These are phyloP conservation scores for Rhimphoctona megacephalus DNA, from an alignment of 2,888 invertebrate genomes.

Conservation along the genomic window DNA sequence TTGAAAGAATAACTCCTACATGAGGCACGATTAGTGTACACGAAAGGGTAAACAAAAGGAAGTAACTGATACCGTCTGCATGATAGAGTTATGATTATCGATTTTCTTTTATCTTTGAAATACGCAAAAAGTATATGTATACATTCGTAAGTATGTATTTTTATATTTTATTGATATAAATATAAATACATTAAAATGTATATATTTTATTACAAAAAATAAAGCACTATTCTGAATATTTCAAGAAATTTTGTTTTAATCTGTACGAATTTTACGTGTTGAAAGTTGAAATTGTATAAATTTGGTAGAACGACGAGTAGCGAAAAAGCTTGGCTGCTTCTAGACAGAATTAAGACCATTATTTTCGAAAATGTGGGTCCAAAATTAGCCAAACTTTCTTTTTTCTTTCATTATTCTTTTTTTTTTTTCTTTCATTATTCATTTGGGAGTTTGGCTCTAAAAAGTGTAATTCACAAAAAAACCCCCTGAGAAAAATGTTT, in stretches of 20 bases:
- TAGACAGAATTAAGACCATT: too few relatives aligned
- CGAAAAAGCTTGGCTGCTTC: too few relatives aligned
- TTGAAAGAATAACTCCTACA: neutral
- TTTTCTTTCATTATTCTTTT: too few relatives aligned
- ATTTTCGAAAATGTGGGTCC: too few relatives aligned
- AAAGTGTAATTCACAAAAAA: neutral
- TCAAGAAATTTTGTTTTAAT: neutral
- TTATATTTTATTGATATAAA: neutral
- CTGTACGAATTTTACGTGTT: too few relatives aligned
- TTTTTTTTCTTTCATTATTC: too few relatives aligned
- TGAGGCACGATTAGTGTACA: neutral
- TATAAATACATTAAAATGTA: too few relatives aligned
- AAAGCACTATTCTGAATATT: neutral
- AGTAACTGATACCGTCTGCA: constrained; percentile 50
- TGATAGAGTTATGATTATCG: constrained; percentile 58
- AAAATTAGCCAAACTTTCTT: too few relatives aligned
- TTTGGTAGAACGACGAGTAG: too few relatives aligned
- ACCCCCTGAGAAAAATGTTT: neutral
- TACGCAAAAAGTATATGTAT: neutral
- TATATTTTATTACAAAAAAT: constrained; percentile 1
- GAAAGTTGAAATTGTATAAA: too few relatives aligned
- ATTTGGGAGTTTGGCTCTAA: too few relatives aligned
- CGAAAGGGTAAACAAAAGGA: constrained; percentile 38
- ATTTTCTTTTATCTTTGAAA: constrained; percentile 23
- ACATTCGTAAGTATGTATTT: neutral